These are phyloP conservation scores for Hemichromis elongatus DNA, from an alignment of 2,113 vertebrate species.

Conservation along the genomic window DNA sequence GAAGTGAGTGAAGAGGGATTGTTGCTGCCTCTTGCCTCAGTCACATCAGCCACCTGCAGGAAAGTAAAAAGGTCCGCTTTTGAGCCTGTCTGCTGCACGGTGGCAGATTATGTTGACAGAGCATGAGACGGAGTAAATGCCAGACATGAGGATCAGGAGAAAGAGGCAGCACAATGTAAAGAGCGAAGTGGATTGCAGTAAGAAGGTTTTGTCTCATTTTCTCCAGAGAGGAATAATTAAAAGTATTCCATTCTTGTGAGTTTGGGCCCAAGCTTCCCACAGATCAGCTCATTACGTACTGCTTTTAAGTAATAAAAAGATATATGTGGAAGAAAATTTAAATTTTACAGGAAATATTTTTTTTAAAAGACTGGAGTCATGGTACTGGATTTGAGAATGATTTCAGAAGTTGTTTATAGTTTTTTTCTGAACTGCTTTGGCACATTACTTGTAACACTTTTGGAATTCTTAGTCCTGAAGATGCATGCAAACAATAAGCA, in stretches of 20 bases:
- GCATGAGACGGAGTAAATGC: constrained; percentile 54
- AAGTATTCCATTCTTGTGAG: constrained; percentile 23
- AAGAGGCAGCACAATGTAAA: constrained; percentile 38
- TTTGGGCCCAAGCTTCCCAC: background rate
- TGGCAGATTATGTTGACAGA: constrained; percentile 66
- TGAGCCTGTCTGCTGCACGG: constrained; percentile 48
- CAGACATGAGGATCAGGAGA: constrained; percentile 43
- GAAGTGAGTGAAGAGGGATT: constrained; percentile 48
- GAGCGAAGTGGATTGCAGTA: constrained; percentile 41
- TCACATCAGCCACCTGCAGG: constrained; percentile 70
- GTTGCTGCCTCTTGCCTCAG: constrained; percentile 58
- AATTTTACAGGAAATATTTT: background rate
- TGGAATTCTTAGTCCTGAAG: background rate
- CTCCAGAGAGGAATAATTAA: constrained; percentile 39
- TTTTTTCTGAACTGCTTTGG: background rate
- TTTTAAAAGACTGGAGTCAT: background rate
- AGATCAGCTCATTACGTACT: background rate
- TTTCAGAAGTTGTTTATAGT: background rate
- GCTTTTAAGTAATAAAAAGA: background rate
- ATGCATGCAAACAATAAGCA: background rate
- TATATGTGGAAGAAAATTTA: background rate
- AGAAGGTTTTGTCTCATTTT: constrained; percentile 50
- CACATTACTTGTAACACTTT: background rate
- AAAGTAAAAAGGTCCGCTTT: constrained; percentile 55
- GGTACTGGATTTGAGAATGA: background rate